phyloP scores from a whole-genome alignment of 2,888 invertebrate genomes.

The Caenorhabditis panamensis region DNA sequence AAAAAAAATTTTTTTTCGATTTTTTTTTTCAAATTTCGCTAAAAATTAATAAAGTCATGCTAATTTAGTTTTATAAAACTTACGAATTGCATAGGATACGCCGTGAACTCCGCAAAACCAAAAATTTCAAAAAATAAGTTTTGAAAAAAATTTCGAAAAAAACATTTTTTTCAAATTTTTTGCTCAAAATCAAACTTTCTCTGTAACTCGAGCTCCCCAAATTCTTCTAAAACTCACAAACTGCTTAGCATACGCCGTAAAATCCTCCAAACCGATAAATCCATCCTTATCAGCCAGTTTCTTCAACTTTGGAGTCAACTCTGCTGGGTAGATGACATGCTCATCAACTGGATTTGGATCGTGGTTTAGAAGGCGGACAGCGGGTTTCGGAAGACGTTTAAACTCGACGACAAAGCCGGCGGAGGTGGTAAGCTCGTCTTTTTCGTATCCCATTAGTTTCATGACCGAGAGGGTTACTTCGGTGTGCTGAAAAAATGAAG shows the following conservation, averaged over 20 bases:
- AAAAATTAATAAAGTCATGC: no score
- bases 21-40: no score
- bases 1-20: no score
- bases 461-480: constrained; percentile 71
- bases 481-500: constrained; percentile 67
- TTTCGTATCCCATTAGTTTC: constrained; percentile 67
- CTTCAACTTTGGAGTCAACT: constrained; percentile 50
- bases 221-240: constrained; percentile 21
- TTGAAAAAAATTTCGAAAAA: no score
- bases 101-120: no score
- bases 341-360: constrained; percentile 73
- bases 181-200: neutral
- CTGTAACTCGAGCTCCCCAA: neutral
- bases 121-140: no score
- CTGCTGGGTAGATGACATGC: constrained; percentile 71
- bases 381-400: constrained; percentile 51
- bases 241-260: constrained; percentile 43
- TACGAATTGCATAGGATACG: no score
- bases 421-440: constrained; percentile 70
- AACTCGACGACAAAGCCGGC: constrained; percentile 73
- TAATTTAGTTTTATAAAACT: no score
- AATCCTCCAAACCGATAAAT: constrained; percentile 54
- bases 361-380: constrained; percentile 69
- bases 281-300: constrained; percentile 50
- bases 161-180: no score